Percentiles rank a stretch among this genome's conserved stretches.
These are phyloP conservation scores for Muscicapa comitata DNA, from an alignment of 2,797 vertebrate species.

Conservation along the genomic window DNA sequence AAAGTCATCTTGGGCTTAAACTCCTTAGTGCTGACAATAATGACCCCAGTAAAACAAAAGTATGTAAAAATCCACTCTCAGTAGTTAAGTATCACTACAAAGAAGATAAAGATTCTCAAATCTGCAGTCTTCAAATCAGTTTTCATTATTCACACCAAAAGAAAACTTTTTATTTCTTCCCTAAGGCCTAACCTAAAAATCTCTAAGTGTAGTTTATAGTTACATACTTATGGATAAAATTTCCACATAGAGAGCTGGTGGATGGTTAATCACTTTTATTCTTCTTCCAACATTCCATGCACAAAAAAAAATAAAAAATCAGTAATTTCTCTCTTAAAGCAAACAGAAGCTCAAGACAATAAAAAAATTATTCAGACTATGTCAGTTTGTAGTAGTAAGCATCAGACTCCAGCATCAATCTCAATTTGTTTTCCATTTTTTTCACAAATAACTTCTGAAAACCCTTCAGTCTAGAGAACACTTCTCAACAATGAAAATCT, in stretches of 20 bases:
- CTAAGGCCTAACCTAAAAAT: background rate
- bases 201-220: background rate
- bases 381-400: background rate
- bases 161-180: background rate
- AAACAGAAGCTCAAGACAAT: background rate
- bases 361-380: background rate
- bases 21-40: background rate
- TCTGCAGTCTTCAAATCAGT: background rate
- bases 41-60: background rate
- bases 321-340: background rate
- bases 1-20: background rate
- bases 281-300: background rate
- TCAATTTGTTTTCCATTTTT: background rate
- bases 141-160: background rate
- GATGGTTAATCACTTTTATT: background rate
- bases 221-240: background rate
- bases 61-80: background rate
- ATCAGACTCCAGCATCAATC: background rate
- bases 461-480: background rate
- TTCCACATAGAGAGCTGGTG: background rate
- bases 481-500: background rate
- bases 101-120: background rate
- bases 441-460: background rate
- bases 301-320: background rate
- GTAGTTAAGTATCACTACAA: background rate